These are phyloP conservation scores for Meiosimyza platycephala DNA, from an alignment of 2,888 invertebrate species.

Conservation along the genomic window DNA sequence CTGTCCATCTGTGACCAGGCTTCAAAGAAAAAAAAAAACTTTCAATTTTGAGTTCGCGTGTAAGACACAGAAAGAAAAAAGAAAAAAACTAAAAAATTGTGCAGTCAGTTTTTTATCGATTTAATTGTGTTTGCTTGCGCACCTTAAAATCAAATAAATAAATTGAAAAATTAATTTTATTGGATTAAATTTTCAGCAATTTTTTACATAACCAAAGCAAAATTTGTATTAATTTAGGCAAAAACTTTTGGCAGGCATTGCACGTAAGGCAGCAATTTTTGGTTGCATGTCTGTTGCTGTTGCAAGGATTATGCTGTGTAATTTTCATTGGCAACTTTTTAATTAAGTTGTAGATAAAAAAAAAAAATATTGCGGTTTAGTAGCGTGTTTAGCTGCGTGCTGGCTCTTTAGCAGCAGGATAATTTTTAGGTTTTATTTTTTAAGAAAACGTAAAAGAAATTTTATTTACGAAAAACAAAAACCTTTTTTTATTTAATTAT, in stretches of 20 bases:
- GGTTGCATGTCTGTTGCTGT: neutral
- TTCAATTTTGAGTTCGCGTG: conserved; percentile 21
- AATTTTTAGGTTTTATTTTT: neutral
- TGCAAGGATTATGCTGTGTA: conserved; percentile 3
- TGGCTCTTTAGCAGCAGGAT: too few species aligned
- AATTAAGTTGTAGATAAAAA: conserved; percentile 27
- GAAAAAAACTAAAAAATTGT: neutral
- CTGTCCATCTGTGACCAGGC: neutral
- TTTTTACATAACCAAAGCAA: neutral
- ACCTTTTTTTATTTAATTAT: too few species aligned
- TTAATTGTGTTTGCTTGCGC: conserved; percentile 22
- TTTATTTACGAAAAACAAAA: too few species aligned
- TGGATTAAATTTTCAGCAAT: neutral
- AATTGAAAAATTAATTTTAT: conserved; percentile 15
- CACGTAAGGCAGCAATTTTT: neutral
- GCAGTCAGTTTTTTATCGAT: conserved; percentile 27
- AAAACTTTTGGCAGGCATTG: conserved; percentile 1
- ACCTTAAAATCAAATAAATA: conserved; percentile 10
- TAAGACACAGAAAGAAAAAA: too few species aligned
- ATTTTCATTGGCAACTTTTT: conserved; percentile 14
- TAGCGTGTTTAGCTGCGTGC: neutral
- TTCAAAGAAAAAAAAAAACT: neutral
- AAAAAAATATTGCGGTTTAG: neutral
- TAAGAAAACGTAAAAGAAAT: conserved; percentile 5
- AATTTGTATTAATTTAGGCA: neutral